Evolutionary conservation across 53 echinoderm and acorn worm genomes (phyloP).

Genomic region (Antedon mediterranea): DNA sequence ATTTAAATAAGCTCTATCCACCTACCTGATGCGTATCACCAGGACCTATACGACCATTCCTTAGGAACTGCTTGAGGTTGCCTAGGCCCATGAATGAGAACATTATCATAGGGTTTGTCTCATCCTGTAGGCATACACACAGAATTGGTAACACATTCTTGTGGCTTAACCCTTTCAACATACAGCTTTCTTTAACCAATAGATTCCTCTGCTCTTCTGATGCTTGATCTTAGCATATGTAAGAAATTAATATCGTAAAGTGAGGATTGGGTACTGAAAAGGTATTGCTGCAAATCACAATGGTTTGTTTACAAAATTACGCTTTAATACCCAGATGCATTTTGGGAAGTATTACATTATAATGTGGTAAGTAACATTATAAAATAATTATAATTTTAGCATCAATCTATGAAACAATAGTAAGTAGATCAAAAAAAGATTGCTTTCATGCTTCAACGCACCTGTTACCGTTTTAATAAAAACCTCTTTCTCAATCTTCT

Average conservation of each 20-base stretch:
- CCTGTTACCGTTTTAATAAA: conserved; percentile 86
- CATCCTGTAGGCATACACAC: conserved; percentile 46
- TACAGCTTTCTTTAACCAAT: conserved; percentile 73
- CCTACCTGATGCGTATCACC: conserved; percentile 91
- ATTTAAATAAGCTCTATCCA: not conserved
- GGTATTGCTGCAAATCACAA: too few species aligned
- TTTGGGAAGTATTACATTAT: too few species aligned
- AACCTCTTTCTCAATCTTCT: conserved; percentile 60
- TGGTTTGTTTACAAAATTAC: too few species aligned
- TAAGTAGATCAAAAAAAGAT: too few species aligned
- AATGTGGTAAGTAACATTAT: too few species aligned
- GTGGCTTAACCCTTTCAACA: conserved; percentile 71
- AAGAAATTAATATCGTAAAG: too few species aligned
- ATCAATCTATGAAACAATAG: too few species aligned
- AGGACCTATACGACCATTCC: conserved; percentile 76
- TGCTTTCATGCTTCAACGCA: conserved; percentile 12
- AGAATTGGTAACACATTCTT: conserved; percentile 70
- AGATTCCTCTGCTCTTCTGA: conserved; percentile 81
- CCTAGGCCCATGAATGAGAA: conserved; percentile 68
- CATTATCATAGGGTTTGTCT: conserved; percentile 46
- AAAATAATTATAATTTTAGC: too few species aligned
- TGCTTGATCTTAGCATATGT: conserved; percentile 84
- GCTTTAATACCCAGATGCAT: too few species aligned
- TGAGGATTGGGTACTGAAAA: too few species aligned
- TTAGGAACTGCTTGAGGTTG: conserved; percentile 72